Conservation (phyloP, 2,113 vertebrate genomes). For the Morone chrysops region DNA sequence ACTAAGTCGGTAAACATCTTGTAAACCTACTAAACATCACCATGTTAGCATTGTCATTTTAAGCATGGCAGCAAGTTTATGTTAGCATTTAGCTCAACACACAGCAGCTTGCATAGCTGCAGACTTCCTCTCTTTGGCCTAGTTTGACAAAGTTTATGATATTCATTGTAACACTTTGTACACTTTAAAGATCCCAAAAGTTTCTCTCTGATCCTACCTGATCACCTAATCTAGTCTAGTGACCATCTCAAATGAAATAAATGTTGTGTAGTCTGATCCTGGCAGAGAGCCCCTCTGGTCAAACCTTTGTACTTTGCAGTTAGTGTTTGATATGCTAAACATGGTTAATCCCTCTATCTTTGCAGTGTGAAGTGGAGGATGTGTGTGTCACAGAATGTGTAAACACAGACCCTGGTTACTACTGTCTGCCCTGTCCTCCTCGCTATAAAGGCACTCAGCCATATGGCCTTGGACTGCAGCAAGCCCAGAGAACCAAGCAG, state of each 20-base stretch:
- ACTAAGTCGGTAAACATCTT: not conserved
- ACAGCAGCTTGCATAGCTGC: not conserved
- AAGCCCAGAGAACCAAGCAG: constrained; percentile 89
- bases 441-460: constrained; percentile 94
- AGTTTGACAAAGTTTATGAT: not conserved
- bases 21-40: not conserved
- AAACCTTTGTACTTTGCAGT: constrained; percentile 8
- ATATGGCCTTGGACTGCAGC: constrained; percentile 89
- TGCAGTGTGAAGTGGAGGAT: constrained; percentile 91
- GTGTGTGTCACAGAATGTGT: constrained; percentile 91
- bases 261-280: constrained; percentile 12
- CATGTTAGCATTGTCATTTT: not conserved
- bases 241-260: not conserved
- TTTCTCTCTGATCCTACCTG: not conserved
- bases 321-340: constrained; percentile 31
- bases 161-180: not conserved
- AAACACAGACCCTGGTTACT: constrained; percentile 96
- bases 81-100: not conserved
- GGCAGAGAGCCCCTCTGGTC: not conserved
- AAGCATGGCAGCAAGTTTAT: not conserved
- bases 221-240: not conserved
- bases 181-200: not conserved
- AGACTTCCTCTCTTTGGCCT: not conserved
- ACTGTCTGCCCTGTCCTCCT: constrained; percentile 94
- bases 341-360: constrained; percentile 30